Percentiles rank a stretch among this genome's conserved stretches.
Evolutionary conservation across 2,113 vertebrate genomes (phyloP).

Genomic region (Bagarius yarrelli): DNA sequence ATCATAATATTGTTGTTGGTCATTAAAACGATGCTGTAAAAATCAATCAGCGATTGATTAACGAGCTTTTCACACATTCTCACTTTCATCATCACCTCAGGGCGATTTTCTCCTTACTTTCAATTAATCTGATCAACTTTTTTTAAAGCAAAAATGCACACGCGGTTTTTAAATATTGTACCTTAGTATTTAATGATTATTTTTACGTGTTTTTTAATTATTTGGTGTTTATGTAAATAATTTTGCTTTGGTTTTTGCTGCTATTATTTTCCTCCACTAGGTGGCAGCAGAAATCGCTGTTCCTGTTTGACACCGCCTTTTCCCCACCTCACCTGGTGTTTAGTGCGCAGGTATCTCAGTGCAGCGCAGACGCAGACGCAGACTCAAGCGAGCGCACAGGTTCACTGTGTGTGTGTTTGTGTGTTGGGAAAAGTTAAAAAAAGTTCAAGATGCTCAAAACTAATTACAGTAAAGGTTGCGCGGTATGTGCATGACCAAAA

Average conservation of each 20-base stretch:
- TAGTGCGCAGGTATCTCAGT: background rate
- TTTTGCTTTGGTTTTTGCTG: too few species aligned
- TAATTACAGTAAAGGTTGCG: background rate
- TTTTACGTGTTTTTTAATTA: too few species aligned
- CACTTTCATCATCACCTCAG: too few species aligned
- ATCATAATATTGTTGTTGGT: too few species aligned
- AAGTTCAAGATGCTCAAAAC: background rate
- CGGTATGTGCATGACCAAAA: background rate
- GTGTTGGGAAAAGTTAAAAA: background rate
- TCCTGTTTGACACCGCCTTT: background rate
- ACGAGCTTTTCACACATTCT: background rate
- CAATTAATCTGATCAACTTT: too few species aligned
- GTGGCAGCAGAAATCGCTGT: background rate
- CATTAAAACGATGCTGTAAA: background rate
- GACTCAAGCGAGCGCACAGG: background rate
- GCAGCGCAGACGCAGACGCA: background rate
- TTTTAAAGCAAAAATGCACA: too few species aligned
- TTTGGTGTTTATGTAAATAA: too few species aligned
- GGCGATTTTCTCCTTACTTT: too few species aligned
- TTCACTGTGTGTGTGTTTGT: background rate
- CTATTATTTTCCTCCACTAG: background rate
- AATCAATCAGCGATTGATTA: conserved; percentile 6
- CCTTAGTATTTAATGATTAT: too few species aligned
- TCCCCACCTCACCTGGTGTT: background rate
- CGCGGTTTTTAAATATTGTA: too few species aligned